Percentiles rank a stretch among this genome's conserved stretches.
These are phyloP conservation scores for Lacanobia wlatinum DNA, from an alignment of 2,888 invertebrate genomes.

Conservation along the genomic window DNA sequence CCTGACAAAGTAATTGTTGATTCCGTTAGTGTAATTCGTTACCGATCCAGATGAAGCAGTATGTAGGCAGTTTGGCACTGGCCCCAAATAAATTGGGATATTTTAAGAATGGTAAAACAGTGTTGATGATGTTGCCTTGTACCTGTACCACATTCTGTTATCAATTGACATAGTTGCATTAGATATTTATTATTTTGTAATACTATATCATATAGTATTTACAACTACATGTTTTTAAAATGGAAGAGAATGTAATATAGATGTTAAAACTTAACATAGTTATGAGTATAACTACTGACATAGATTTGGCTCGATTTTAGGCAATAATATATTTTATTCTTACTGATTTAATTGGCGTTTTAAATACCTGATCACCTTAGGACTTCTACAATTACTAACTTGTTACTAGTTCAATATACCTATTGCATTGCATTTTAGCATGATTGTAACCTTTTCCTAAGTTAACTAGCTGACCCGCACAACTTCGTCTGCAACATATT, in stretches of 20 bases:
- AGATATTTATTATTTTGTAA: background rate
- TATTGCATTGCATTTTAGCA: conserved; percentile 1
- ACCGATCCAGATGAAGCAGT: no score
- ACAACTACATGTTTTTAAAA: no score
- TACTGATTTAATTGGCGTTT: no score
- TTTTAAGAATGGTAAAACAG: no score
- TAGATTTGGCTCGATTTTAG: background rate
- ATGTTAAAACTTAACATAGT: background rate
- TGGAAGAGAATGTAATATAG: no score
- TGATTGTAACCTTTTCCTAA: background rate
- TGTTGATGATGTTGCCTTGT: background rate
- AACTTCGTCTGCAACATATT: no score
- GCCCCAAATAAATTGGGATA: no score
- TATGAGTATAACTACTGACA: background rate
- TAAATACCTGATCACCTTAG: no score
- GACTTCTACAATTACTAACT: background rate
- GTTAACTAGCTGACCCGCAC: no score
- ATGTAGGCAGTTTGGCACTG: no score
- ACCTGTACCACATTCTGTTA: background rate
- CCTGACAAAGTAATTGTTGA: background rate
- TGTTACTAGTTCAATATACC: background rate
- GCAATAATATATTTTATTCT: no score
- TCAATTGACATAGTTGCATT: background rate
- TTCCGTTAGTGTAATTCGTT: no score
- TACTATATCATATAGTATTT: background rate